Evolutionary conservation across 2,113 vertebrate genomes (phyloP), one percentile per base, ranked within the genome.

Genomic region (Leptosomus discolor): DNA sequence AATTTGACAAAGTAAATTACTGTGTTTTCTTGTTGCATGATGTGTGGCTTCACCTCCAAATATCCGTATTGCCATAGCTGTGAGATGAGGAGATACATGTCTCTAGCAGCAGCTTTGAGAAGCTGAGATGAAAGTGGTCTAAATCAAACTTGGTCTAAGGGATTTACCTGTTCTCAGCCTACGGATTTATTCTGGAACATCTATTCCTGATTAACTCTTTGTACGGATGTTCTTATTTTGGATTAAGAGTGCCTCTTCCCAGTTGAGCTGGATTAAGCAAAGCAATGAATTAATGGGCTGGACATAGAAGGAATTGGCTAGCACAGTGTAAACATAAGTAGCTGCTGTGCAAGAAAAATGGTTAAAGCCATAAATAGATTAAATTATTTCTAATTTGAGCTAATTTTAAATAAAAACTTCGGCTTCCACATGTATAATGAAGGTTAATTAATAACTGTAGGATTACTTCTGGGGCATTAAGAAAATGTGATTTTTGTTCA

Each of bases 51-150:
- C 32, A 23, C 11, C 56, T 46, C 54, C 90, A 30, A 50, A 0
- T 5, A 16, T 2, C 46, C 5, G 0, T 18, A 4, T 19, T 63
- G 37, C 46, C 9, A 2, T 22, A 12, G 30, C 54, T 41, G n/a
- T 5, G 74, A 36, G 6, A 20, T 14, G 29, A 77, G 48, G 32
- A 85, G n/a, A 8, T 19, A 5, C 6, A 2, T 19, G 36, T 36
- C 63, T 53, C 37, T 9, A 76, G 75, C 70, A 92, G 75, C 68
- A 41, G 37, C 57, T 58, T 15, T n/a, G 43, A 5, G 3, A 75
- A 36, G 68, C 63, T 77, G 68, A 27, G 36, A 14, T 30, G 11
- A 46, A 48, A 74, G 34, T 22, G 32, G 26, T 34, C 70, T 58
- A 41, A 48, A 29, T 37, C 51, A 63, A 48, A 73, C 54, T 51